These are phyloP conservation scores for Ciconia nigra DNA, from an alignment of 2,797 vertebrate species.

Conservation along the genomic window DNA sequence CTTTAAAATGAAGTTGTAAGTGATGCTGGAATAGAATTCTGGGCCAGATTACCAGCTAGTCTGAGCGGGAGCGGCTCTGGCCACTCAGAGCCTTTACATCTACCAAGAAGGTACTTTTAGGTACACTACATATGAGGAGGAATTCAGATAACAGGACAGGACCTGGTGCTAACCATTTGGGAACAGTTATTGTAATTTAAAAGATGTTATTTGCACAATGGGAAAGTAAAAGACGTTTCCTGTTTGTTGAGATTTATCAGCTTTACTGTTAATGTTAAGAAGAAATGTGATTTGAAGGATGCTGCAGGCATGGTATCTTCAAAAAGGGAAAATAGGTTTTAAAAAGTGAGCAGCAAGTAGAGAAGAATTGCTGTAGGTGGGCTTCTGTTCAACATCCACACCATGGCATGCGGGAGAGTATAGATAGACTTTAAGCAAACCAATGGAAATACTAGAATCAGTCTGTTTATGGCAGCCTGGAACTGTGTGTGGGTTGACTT, in stretches of 20 bases:
- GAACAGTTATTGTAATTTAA: background rate
- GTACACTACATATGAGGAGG: background rate
- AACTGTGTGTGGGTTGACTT: background rate
- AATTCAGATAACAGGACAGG: background rate
- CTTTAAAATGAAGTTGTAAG: background rate
- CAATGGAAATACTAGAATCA: background rate
- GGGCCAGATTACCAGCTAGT: background rate
- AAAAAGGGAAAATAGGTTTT: background rate
- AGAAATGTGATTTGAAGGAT: background rate
- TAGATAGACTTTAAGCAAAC: background rate
- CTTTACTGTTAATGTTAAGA: background rate
- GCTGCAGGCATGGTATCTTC: background rate
- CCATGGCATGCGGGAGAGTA: background rate
- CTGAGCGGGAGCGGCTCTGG: background rate
- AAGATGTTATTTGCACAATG: background rate
- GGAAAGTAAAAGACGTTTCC: background rate
- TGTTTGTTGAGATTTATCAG: background rate
- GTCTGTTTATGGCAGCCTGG: background rate
- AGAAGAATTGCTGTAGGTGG: background rate
- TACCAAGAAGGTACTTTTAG: background rate
- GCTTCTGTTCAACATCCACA: background rate
- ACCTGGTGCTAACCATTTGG: background rate
- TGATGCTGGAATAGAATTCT: background rate
- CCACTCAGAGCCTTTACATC: background rate
- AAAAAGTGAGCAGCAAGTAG: background rate